These are phyloP conservation scores for Pachypanchax playfairii DNA, from an alignment of 2,113 vertebrate species.

Conservation along the genomic window DNA sequence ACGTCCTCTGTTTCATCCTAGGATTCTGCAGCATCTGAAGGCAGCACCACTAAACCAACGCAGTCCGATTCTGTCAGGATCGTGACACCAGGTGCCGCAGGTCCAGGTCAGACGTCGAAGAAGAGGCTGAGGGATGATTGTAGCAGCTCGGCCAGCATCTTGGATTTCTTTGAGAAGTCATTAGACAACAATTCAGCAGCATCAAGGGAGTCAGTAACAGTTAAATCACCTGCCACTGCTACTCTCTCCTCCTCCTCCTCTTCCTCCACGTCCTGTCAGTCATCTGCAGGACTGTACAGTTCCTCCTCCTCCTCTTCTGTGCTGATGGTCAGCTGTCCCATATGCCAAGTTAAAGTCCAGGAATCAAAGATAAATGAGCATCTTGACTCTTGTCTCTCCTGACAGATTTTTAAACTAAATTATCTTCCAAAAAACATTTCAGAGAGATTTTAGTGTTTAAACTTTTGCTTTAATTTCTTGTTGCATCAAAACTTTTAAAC, in stretches of 20 bases:
- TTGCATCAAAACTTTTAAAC: not conserved
- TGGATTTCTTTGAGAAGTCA: constrained; percentile 67
- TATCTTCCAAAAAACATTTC: not conserved
- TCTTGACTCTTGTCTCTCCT: constrained; percentile 87
- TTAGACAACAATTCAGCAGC: constrained; percentile 8
- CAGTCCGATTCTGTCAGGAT: constrained; percentile 23
- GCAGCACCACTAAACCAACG: constrained; percentile 11
- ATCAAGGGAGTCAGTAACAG: constrained; percentile 6
- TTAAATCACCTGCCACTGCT: not conserved
- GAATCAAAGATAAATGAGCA: constrained; percentile 88
- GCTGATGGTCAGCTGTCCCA: constrained; percentile 85
- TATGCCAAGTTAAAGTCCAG: constrained; percentile 81
- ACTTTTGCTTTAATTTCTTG: not conserved
- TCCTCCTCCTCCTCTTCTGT: constrained; percentile 22
- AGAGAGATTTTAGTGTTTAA: not conserved
- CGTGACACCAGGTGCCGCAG: constrained; percentile 1
- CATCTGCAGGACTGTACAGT: constrained; percentile 5
- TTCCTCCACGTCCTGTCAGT: not conserved
- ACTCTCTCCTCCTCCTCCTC: constrained; percentile 11
- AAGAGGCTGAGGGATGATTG: constrained; percentile 66
- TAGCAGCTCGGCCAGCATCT: constrained; percentile 53
- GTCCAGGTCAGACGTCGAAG: constrained; percentile 38
- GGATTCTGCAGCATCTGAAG: constrained; percentile 5
- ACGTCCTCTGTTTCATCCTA: constrained; percentile 3
- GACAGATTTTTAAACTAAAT: constrained; percentile 7